Base-by-base conservation (phyloP, 2,797 vertebrate species). In the Spheniscus humboldti region DNA sequence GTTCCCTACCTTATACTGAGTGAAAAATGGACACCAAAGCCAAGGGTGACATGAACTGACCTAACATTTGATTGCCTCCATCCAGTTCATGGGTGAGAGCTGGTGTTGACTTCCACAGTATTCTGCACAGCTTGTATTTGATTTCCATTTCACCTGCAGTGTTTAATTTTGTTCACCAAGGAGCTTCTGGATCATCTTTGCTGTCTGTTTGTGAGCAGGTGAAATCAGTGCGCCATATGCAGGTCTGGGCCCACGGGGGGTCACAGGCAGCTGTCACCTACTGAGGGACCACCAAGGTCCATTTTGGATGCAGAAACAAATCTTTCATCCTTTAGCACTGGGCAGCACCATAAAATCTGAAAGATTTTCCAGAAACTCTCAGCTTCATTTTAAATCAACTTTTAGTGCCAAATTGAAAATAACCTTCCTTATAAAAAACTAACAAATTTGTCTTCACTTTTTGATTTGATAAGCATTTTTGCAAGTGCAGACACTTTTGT, bases 21-120 rank as follows among this genome's bases (percentile, higher is more conserved):
- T 97, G 96, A 97, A 93, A 96, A 97, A 97, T 84, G 63, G 81
- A 56, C 73, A 68, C 72, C 57, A 96, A 95, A 97, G 95, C 66
- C 96, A 93, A 66, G 73, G 60, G 50, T 97, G 96, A 97, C 96
- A 96, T 74, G 78, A 91, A 35, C 48, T 95, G 97, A 95, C 94
- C 94, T 94, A 62, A 67, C 4, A 5, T 88, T 94, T 97, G 88
- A 96, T 90, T 96, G 78, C 85, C 97, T 97, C 88, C 93, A 80
- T 93, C 68, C 33, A 30, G 10, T 64, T 92, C 13, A 12, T 12
- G 78, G 85, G 43, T 96, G 92, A 96, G 90, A 95, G 74, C 52
- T 94, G 84, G 66, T 94, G 83, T 66, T 95, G 93, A 94, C 74
- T 96, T 93, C 74, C 86, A 92, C 24, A 63, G 79, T 75, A 87